A percentile compares a stretch with the other conserved stretches of the same genome.
phyloP scores from a whole-genome alignment of 2,113 vertebrate species.

The Sylvietta virens region DNA sequence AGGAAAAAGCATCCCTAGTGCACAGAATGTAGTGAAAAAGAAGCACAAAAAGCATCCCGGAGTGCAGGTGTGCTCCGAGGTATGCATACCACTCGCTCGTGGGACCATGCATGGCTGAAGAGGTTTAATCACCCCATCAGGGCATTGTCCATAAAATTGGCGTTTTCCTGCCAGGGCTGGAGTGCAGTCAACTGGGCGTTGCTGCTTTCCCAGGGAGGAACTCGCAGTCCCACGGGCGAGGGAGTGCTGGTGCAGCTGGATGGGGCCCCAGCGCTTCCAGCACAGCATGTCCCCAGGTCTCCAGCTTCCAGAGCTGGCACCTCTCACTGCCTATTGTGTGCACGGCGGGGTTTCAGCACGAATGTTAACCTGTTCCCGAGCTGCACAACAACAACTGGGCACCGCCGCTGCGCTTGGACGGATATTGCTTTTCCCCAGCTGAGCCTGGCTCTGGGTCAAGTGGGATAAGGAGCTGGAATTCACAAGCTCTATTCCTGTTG shows the following conservation, averaged over 20 bases:
- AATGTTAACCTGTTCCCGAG: background rate
- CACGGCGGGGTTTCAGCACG: accelerated
- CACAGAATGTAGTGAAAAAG: background rate
- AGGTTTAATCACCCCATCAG: background rate
- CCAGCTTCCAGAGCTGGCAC: slow-evolving; percentile 3
- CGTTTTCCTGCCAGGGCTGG: background rate
- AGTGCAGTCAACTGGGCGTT: background rate
- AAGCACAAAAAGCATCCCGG: background rate
- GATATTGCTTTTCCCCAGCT: background rate
- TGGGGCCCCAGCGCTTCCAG: background rate
- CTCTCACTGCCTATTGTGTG: background rate
- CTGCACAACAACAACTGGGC: background rate
- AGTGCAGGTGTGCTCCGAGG: background rate
- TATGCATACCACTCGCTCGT: accelerated
- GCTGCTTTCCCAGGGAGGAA: slow-evolving; percentile 38
- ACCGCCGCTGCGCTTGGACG: background rate
- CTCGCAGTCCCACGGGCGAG: background rate
- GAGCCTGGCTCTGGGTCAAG: slow-evolving; percentile 19
- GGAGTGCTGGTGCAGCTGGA: background rate
- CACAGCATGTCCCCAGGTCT: background rate
- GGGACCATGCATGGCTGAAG: background rate
- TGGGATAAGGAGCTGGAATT: slow-evolving; percentile 25
- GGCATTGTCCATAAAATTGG: background rate
- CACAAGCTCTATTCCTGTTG: background rate
- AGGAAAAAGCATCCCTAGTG: accelerated